Base-by-base conservation (phyloP, 30 jellyfish, hydroid and myxozoan genomes). In the Pseudorhiza aurosa region DNA sequence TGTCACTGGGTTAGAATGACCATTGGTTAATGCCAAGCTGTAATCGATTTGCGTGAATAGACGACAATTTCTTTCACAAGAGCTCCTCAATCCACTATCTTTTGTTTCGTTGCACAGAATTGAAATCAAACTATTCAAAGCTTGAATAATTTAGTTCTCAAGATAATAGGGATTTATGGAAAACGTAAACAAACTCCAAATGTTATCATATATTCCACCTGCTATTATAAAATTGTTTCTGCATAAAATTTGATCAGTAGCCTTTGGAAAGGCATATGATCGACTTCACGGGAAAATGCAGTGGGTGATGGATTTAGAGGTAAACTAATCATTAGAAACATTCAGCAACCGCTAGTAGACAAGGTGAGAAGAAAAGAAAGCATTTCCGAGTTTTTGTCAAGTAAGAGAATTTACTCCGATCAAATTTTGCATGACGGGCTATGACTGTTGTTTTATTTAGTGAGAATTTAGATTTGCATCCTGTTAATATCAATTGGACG, bases 81-180 rank as follows among this genome's bases (percentile, higher is more conserved):
- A 17, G 77, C 31, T 64, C 36, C 21, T 35, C 35, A 32, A 64
- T 33, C 50, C 17, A 4, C 25, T 19, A 9, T 64, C 56, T 44
- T 64, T 64, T 64, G 77, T 64, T 40, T 31, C 56, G 77, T 35
- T 64, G 77, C 8, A 31, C 9, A 33, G 77, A 40, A 22, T 33
- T 30, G 59, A 35, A 64, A 64, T 64, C 27, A 64, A 64, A 31
- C 77, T 64, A 64, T 64, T 64, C 67, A 19, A 59, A 31, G 77
- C 77, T 64, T 64, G 32, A 64, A 64, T 64, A 64, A 64, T 64
- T 64, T 35, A 64, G 31, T 14, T 19, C n/a, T 31, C 32, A 22
- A 31, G 59, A 64, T 64, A 31, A 33, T 64, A 27, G 36, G 29
- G 25, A 10, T 31, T 64, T 35, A 64, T 35, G 15, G n/a, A 35